phyloP scores from a whole-genome alignment of 2,113 vertebrate genomes.

The Rhinogobius similis region DNA sequence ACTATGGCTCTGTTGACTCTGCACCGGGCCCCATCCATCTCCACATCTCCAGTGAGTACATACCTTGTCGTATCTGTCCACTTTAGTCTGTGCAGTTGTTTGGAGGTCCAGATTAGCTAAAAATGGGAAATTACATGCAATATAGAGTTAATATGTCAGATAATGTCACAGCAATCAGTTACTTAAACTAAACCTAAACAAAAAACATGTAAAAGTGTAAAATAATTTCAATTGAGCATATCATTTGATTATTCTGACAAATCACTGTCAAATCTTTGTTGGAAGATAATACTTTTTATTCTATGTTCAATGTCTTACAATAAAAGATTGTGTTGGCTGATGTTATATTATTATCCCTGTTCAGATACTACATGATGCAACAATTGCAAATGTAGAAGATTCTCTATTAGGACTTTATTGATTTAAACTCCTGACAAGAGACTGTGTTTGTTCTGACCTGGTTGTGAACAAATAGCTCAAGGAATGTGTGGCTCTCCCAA shows the following conservation, averaged over 20 bases:
- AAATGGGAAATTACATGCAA: background rate
- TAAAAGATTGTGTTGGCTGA: background rate
- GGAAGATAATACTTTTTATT: background rate
- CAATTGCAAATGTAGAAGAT: background rate
- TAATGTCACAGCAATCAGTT: background rate
- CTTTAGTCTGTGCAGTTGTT: background rate
- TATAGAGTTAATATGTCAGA: background rate
- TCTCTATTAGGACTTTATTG: background rate
- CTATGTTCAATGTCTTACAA: background rate
- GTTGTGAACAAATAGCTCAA: background rate
- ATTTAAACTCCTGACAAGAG: too few relatives aligned
- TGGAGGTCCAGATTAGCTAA: background rate
- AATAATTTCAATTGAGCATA: too few relatives aligned
- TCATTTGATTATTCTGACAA: too few relatives aligned
- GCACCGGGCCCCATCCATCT: conserved; percentile 78
- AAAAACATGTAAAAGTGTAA: background rate
- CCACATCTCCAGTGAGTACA: conserved; percentile 63
- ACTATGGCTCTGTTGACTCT: conserved; percentile 87
- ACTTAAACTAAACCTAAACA: background rate
- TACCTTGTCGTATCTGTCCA: background rate
- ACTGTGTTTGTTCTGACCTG: background rate
- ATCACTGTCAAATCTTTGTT: background rate
- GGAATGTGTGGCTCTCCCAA: conserved; percentile 6
- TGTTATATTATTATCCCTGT: too few relatives aligned
- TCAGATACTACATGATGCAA: background rate